These are phyloP conservation scores for Catharus bicknelli DNA, from an alignment of 2,113 vertebrate genomes.

Conservation along the genomic window DNA sequence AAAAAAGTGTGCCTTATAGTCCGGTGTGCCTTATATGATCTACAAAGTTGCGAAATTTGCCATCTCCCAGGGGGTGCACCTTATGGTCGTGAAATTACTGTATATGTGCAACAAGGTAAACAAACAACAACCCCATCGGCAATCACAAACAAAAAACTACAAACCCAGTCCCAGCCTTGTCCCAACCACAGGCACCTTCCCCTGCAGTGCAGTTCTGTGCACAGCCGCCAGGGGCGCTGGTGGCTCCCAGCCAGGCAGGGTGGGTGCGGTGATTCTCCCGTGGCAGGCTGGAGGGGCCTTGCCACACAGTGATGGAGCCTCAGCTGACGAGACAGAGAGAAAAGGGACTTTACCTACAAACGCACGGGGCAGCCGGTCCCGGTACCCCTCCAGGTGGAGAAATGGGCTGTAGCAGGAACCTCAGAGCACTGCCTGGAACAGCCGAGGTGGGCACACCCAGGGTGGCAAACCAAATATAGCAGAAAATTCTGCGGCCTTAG, in stretches of 20 bases:
- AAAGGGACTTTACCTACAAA: neutral
- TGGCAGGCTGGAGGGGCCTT: neutral
- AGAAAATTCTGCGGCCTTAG: neutral
- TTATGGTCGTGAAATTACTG: too few relatives aligned
- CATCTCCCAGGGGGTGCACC: too few relatives aligned
- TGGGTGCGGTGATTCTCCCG: too few relatives aligned
- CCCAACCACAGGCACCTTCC: neutral
- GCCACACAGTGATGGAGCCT: accelerated
- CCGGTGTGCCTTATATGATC: too few relatives aligned
- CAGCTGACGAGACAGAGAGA: accelerated
- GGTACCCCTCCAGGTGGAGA: neutral
- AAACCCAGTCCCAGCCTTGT: too few relatives aligned
- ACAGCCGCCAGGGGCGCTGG: neutral
- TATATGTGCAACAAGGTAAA: neutral
- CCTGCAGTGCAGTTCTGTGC: neutral
- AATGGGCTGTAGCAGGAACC: neutral
- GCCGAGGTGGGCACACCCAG: too few relatives aligned
- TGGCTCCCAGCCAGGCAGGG: too few relatives aligned
- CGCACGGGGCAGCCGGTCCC: accelerated
- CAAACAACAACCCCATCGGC: neutral
- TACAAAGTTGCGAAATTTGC: too few relatives aligned
- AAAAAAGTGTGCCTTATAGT: too few relatives aligned
- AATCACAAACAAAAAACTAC: neutral
- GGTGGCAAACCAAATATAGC: neutral
- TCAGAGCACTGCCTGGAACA: accelerated